Conservation (phyloP, 2,113 vertebrate genomes). For the Scolopax mira region DNA sequence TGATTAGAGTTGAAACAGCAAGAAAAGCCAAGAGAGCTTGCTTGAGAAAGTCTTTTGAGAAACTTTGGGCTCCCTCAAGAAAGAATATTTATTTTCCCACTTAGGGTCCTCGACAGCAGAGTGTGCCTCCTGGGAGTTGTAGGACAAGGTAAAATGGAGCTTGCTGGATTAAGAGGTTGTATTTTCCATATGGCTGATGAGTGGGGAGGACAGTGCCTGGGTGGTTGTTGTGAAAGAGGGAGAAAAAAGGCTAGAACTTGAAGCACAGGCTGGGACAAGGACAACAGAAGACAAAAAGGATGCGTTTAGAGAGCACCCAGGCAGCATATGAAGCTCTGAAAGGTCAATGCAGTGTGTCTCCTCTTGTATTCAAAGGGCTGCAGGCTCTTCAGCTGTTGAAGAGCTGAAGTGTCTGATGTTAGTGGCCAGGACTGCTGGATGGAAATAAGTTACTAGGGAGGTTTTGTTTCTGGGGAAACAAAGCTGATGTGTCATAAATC, state of each 20-base stretch:
- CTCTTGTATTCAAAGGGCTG: neutral
- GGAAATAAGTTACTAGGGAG: neutral
- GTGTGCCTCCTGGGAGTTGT: neutral
- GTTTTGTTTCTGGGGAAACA: conserved; percentile 34
- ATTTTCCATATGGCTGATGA: neutral
- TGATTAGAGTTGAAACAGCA: neutral
- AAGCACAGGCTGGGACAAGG: neutral
- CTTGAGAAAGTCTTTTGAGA: neutral
- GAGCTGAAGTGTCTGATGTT: neutral
- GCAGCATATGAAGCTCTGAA: neutral
- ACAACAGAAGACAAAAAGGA: neutral
- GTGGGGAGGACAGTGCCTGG: neutral
- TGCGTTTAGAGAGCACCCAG: neutral
- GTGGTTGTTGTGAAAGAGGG: neutral
- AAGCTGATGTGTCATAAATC: conserved; percentile 1
- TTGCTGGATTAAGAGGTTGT: neutral
- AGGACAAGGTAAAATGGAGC: neutral
- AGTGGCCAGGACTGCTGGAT: neutral
- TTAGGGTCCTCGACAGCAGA: neutral
- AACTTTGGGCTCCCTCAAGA: neutral
- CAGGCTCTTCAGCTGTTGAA: neutral
- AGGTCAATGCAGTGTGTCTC: neutral
- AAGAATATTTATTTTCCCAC: neutral
- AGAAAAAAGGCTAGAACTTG: neutral
- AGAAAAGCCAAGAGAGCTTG: neutral